Conservation (phyloP, 1,140 invertebrate genomes). For the Argopecten irradians region DNA sequence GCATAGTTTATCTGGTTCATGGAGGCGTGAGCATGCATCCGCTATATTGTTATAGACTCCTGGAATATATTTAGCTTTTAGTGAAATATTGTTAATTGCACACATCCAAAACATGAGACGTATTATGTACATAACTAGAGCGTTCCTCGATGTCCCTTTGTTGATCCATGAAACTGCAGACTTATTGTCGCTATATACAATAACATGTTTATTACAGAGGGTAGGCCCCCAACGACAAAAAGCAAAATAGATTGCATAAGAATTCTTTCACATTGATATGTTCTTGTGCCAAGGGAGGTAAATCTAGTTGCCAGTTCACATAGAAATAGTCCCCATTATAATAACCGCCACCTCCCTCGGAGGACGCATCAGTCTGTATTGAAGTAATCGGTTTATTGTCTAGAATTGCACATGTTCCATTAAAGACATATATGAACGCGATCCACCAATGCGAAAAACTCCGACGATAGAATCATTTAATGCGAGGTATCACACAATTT, state of each 20-base stretch:
- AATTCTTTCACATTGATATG: conserved; percentile 45
- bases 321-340: conserved; percentile 35
- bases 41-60: not conserved
- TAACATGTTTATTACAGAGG: conserved; percentile 34
- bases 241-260: not conserved
- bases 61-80: not conserved
- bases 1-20: not conserved
- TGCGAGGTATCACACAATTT: not conserved
- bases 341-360: conserved; percentile 12
- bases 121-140: not conserved
- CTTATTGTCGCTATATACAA: conserved; percentile 34
- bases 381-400: conserved; percentile 2
- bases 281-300: not conserved
- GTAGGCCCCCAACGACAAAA: conserved; percentile 25
- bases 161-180: conserved; percentile 25
- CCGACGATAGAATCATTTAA: not conserved
- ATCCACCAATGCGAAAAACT: not conserved
- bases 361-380: conserved; percentile 30
- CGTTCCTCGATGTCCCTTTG: conserved; percentile 20
- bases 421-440: conserved; percentile 24
- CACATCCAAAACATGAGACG: conserved; percentile 36
- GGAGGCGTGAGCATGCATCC: not conserved
- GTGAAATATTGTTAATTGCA: conserved; percentile 2
- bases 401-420: conserved; percentile 7
- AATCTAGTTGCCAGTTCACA: conserved; percentile 25